Evolutionary conservation across 2,113 vertebrate species (phyloP), one percentile per base, ranked within the genome.

Genomic region (Pitta sordida): DNA sequence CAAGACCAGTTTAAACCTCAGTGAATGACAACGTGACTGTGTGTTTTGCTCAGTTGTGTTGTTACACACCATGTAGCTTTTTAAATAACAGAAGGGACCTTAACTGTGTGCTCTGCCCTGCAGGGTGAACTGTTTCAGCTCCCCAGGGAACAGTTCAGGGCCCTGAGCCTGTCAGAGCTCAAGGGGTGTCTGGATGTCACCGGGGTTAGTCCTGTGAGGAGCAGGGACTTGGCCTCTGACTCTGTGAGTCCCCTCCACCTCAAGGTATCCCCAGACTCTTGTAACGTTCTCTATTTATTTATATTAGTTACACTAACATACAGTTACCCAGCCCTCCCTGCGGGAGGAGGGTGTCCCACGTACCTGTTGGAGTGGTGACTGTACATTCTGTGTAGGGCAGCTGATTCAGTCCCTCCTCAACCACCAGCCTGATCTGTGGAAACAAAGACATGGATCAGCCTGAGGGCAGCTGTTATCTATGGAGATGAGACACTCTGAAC

Each of bases 351-450:
- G 23, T 16, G 37, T 23, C 69, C 52, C 78, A 43, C 30, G 12
- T 96, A 98, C 99, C 99, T 98, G 99, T 99, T n/a, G 99, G 99
- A 67, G 99, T 99, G 89, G 98, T 99, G 67, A 99, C 99, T 2
- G 98, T 99, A 80, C 99, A 99, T 97, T 99, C 99, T 27, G 98
- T 99, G 96, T 99, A 99, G 9, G 99, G 99, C 56, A 99, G 97
- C 88, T 99, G 99, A 92, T 99, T 99, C 96, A 99, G 97, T 93
- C 99, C 99, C 92, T 99, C 99, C 98, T 99, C 99, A 74, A 99
- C 99, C 94, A 99, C 99, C 13, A 99, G 98, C 96, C 99, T 98
- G 91, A 99, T 99, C 99, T 99, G 96, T 65, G 90, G 69, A 83
- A 87, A 67, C 75, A 95, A 91, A 95, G 58, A 82, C 60, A 95